Evolutionary conservation across 2,797 vertebrate species (phyloP).

Genomic region (Muscicapa striata): DNA sequence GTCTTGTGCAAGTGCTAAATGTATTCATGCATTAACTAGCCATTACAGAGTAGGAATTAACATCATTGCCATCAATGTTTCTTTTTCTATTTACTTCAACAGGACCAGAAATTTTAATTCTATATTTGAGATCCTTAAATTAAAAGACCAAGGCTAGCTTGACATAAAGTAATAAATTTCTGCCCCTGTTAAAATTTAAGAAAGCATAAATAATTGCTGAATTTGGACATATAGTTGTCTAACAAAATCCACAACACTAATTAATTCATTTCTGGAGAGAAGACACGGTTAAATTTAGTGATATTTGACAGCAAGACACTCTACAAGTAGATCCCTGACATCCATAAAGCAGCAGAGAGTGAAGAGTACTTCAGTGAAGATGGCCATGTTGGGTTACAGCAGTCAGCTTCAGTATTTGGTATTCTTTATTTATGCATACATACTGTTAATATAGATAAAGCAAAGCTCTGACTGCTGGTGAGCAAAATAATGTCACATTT

Average conservation of each 20-base stretch:
- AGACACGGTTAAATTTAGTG: not conserved
- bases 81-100: not conserved
- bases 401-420: slow-evolving; percentile 5
- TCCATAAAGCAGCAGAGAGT: not conserved
- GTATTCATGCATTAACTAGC: not conserved
- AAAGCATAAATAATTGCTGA: not conserved
- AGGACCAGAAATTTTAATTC: not conserved
- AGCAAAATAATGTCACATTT: slow-evolving; percentile 68
- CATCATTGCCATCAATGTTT: not conserved
- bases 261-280: not conserved
- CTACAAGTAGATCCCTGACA: not conserved
- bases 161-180: not conserved
- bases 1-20: not conserved
- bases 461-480: slow-evolving; percentile 31
- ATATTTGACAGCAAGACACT: not conserved
- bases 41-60: not conserved
- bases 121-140: not conserved
- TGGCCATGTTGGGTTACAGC: not conserved
- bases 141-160: not conserved
- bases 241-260: not conserved
- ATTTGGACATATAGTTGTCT: not conserved
- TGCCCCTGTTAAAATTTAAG: not conserved
- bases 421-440: slow-evolving; percentile 20
- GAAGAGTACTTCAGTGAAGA: not conserved
- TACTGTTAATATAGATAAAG: slow-evolving; percentile 47